Percentiles rank a stretch among this genome's conserved stretches.
These are phyloP conservation scores for Dasysyrphus tricinctus DNA, from an alignment of 2,888 invertebrate species.

Conservation along the genomic window DNA sequence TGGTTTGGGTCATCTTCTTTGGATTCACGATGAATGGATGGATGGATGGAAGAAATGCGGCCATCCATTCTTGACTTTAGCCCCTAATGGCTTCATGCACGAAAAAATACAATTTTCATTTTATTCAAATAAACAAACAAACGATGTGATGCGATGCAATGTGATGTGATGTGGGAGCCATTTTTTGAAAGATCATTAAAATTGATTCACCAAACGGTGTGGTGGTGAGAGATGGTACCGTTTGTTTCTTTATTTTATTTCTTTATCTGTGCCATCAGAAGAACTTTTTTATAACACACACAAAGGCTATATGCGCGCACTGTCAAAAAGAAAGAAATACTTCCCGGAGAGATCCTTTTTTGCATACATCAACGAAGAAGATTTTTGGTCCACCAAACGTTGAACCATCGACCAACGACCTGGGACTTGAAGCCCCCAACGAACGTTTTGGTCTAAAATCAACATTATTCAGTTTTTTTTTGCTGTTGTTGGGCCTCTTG, in stretches of 20 bases:
- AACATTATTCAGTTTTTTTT: slow-evolving; percentile 72
- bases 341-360: slow-evolving; percentile 70
- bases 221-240: slow-evolving; percentile 11
- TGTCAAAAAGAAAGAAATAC: slow-evolving; percentile 3
- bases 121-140: slow-evolving; percentile 74
- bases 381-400: neutral
- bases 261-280: slow-evolving; percentile 5
- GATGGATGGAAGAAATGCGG: slow-evolving; percentile 5
- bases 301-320: neutral
- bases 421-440: neutral
- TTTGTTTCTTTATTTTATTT: slow-evolving; percentile 9
- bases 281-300: neutral
- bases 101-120: slow-evolving; percentile 64
- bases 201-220: slow-evolving; percentile 75
- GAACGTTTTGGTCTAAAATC: slow-evolving; percentile 44
- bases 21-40: neutral
- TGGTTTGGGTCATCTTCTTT: slow-evolving; percentile 20
- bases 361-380: slow-evolving; percentile 67
- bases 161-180: slow-evolving; percentile 69
- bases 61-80: slow-evolving; percentile 31
- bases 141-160: slow-evolving; percentile 61
- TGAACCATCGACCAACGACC: neutral
- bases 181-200: slow-evolving; percentile 77
- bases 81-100: slow-evolving; percentile 70
- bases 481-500: slow-evolving; percentile 44